Conservation (phyloP, 64 coral and sea anemone genomes). For the Actinia tenebrosa region DNA sequence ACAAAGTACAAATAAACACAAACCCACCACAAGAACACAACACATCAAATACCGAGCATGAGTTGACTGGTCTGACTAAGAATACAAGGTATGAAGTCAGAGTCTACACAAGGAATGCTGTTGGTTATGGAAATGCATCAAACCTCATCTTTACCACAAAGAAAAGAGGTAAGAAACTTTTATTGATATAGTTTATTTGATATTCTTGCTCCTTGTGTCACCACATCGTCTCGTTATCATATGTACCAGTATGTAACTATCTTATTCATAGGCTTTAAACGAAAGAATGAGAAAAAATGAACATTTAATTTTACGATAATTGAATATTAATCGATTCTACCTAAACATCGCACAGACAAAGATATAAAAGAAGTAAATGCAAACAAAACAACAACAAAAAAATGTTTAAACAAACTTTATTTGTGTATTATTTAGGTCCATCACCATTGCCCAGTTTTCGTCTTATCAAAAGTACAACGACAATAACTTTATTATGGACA, state of each 20-base stretch:
- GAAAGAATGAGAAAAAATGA: too few species aligned
- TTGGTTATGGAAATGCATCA: not conserved
- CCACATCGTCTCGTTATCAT: too few species aligned
- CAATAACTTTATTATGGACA: not conserved
- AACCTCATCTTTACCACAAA: not conserved
- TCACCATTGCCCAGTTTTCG: not conserved
- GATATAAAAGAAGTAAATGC: too few species aligned
- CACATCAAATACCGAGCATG: not conserved
- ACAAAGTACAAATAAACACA: not conserved
- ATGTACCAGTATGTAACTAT: too few species aligned
- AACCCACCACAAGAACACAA: not conserved
- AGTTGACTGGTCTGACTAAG: not conserved
- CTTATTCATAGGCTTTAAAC: too few species aligned
- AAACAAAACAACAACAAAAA: too few species aligned
- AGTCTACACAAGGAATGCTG: not conserved
- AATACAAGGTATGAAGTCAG: not conserved
- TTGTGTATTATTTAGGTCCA: not conserved
- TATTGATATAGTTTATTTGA: too few species aligned
- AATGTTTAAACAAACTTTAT: not conserved
- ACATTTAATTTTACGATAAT: too few species aligned
- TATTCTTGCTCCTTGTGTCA: too few species aligned
- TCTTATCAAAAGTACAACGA: not conserved
- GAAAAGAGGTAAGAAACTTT: not conserved
- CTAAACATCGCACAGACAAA: too few species aligned
- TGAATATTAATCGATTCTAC: too few species aligned